Conservation (phyloP, 2,797 vertebrate species). For the Betta splendens region DNA sequence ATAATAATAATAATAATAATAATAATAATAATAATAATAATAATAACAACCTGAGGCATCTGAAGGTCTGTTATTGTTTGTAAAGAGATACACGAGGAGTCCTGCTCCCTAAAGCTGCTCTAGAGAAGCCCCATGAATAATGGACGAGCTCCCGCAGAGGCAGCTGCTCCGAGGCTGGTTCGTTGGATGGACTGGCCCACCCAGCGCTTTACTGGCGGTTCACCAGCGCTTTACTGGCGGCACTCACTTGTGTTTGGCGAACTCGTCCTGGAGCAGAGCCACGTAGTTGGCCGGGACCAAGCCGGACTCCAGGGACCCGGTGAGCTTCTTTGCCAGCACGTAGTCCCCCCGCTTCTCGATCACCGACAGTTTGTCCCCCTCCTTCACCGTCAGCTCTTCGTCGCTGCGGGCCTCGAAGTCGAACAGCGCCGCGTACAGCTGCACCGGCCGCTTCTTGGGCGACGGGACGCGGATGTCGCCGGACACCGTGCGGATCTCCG, state of each 20-base stretch:
- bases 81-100: too few species aligned
- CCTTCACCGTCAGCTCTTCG: conserved; percentile 86
- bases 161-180: too few species aligned
- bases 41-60: too few species aligned
- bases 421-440: conserved; percentile 85
- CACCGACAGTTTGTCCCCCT: conserved; percentile 88
- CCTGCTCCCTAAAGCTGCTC: too few species aligned
- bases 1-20: too few species aligned
- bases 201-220: too few species aligned
- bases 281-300: conserved; percentile 88
- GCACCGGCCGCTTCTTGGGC: conserved; percentile 72
- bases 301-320: conserved; percentile 82
- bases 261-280: conserved; percentile 83
- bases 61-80: too few species aligned
- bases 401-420: conserved; percentile 87
- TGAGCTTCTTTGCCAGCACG: conserved; percentile 86
- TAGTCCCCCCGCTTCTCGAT: conserved; percentile 87
- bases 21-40: too few species aligned
- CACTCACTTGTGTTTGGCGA: conserved; percentile 89
- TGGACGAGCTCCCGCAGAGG: conserved; percentile 48
- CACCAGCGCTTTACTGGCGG: too few species aligned
- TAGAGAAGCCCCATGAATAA: conserved; percentile 62
- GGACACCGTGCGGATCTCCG: conserved; percentile 78
- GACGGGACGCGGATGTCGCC: conserved; percentile 72
- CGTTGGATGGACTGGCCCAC: too few species aligned